phyloP scores from a whole-genome alignment of 2,113 vertebrate genomes.

The Dasyurus viverrinus region DNA sequence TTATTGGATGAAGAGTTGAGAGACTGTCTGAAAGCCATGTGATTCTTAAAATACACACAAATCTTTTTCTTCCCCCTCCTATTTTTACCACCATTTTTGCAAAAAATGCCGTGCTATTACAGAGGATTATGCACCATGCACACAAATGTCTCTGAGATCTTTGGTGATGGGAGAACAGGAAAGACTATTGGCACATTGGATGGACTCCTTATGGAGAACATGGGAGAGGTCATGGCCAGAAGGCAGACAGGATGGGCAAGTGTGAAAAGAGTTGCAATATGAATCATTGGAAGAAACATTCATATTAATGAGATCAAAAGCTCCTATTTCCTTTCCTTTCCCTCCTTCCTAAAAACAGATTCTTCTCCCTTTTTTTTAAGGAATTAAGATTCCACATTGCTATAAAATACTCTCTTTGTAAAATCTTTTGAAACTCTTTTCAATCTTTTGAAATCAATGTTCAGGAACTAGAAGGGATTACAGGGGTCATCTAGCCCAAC shows the following conservation, averaged over 20 bases:
- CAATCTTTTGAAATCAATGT: neutral
- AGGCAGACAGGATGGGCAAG: neutral
- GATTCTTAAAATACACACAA: neutral
- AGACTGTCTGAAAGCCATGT: neutral
- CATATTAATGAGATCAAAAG: neutral
- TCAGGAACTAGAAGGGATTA: neutral
- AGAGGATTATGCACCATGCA: neutral
- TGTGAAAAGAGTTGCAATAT: neutral
- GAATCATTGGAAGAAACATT: neutral
- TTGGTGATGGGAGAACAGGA: neutral
- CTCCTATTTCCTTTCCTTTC: neutral
- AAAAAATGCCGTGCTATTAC: neutral
- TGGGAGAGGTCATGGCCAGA: neutral
- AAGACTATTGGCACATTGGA: neutral
- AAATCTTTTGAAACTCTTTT: neutral
- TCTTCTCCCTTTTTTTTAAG: neutral
- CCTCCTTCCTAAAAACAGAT: neutral
- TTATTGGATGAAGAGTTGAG: neutral
- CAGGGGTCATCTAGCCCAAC: neutral
- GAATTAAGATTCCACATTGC: neutral
- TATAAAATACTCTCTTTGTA: neutral
- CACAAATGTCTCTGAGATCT: neutral
- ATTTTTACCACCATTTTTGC: neutral
- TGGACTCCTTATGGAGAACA: neutral
- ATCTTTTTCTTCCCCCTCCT: neutral